Conservation (phyloP, 92 coral and sea anemone species). For the Chrysogorgia sp. region DNA sequence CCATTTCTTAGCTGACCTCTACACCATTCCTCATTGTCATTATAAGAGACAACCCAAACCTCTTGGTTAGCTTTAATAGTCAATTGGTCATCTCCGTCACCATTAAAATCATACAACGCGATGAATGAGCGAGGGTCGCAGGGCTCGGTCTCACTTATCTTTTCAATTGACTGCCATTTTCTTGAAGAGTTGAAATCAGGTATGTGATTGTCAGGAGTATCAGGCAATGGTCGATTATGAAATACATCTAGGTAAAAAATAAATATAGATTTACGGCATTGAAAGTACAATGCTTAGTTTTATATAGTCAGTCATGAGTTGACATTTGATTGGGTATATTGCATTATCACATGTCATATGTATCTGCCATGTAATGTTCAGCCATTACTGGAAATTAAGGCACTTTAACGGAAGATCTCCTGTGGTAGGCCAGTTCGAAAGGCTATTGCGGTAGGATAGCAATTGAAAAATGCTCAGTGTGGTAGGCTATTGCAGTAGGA, state of each 20-base stretch:
- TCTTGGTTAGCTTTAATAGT: conserved; percentile 85
- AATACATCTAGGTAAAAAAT: conserved; percentile 61
- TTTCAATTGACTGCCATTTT: conserved; percentile 82
- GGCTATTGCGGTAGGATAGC: no score
- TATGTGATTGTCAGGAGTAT: conserved; percentile 90
- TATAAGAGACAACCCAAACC: conserved; percentile 71
- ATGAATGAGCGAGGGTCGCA: conserved; percentile 80
- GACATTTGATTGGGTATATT: no score
- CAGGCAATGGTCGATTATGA: conserved; percentile 84
- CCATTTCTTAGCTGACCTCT: conserved; percentile 88
- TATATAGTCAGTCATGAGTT: no score
- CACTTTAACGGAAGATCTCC: no score
- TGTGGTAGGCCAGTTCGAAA: no score
- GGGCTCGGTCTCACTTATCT: conserved; percentile 54
- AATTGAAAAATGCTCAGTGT: no score
- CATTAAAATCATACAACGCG: conserved; percentile 89
- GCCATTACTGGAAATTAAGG: no score
- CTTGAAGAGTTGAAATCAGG: conserved; percentile 25
- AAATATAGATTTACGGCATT: not conserved
- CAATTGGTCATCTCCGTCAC: conserved; percentile 86
- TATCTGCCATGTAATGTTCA: no score
- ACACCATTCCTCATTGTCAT: conserved; percentile 92
- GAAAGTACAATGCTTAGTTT: not conserved
- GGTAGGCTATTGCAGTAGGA: no score
- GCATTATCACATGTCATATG: no score